Evolutionary conservation across 2,888 invertebrate genomes (phyloP).

Genomic region (Phaedon cochleariae): DNA sequence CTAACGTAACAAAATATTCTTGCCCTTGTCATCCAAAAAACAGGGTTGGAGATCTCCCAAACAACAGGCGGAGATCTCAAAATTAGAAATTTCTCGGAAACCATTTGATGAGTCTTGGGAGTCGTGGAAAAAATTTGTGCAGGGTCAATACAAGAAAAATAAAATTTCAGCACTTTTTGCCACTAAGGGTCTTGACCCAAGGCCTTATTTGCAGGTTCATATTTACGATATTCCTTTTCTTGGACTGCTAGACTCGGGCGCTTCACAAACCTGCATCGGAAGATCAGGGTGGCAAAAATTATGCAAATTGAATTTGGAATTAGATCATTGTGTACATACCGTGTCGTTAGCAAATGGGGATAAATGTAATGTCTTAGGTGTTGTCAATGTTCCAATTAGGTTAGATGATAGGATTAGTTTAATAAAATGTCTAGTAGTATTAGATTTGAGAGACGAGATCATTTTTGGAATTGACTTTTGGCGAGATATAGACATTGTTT

Average conservation of each 20-base stretch:
- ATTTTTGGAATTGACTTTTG: neutral
- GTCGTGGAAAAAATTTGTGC: too few species aligned
- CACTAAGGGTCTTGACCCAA: neutral
- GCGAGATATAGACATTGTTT: neutral
- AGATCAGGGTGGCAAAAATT: neutral
- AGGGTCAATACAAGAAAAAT: neutral
- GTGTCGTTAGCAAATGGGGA: neutral
- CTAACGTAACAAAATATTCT: neutral
- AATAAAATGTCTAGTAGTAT: too few species aligned
- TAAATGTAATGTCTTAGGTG: neutral
- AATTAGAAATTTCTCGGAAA: too few species aligned
- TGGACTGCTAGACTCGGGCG: neutral
- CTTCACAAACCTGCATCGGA: too few species aligned
- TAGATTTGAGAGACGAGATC: too few species aligned
- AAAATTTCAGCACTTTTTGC: neutral
- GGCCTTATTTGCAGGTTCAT: neutral
- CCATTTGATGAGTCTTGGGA: too few species aligned
- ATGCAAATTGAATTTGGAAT: neutral
- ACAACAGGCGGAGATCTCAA: too few species aligned
- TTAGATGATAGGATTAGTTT: neutral
- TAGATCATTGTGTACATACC: neutral
- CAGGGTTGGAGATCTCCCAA: too few species aligned
- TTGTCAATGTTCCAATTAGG: neutral
- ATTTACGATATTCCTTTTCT: too few species aligned
- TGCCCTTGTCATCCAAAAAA: too few species aligned